These are phyloP conservation scores for Sebastes diploproa DNA, from an alignment of 2,797 vertebrate species.

Conservation along the genomic window DNA sequence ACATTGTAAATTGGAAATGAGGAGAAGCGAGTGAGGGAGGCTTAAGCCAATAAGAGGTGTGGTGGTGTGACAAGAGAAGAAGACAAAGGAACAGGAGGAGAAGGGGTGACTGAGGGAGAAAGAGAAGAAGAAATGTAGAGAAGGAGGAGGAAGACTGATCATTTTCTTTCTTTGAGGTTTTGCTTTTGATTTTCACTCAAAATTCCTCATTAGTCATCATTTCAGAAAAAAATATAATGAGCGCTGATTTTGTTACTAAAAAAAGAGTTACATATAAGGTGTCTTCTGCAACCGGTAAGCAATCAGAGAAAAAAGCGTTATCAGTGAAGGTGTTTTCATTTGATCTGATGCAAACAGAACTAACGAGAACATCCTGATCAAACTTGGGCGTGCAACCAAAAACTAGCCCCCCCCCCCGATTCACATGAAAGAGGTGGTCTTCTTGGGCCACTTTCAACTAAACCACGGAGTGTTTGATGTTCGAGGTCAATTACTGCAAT, in stretches of 20 bases:
- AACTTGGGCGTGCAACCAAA: constrained; percentile 11
- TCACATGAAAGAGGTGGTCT: constrained; percentile 23
- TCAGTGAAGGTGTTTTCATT: constrained; percentile 15
- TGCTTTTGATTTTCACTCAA: not conserved
- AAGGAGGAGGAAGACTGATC: not conserved
- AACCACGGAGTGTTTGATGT: constrained; percentile 27
- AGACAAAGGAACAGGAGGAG: constrained; percentile 10
- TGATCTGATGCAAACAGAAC: constrained; percentile 5
- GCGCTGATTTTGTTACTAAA: not conserved
- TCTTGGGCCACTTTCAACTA: constrained; percentile 9
- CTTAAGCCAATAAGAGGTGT: not conserved
- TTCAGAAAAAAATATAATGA: not conserved
- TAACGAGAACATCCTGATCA: constrained; percentile 4
- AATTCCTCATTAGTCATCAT: not conserved
- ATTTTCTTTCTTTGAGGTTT: not conserved
- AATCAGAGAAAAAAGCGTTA: not conserved
- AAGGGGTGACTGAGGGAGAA: not conserved
- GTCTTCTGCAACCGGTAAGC: not conserved
- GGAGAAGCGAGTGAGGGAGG: not conserved
- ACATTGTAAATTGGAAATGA: not conserved
- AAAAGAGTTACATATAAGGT: not conserved
- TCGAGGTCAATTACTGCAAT: constrained; percentile 19
- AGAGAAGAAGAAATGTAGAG: not conserved
- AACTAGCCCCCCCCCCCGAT: not conserved
- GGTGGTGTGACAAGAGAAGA: constrained; percentile 7